Evolutionary conservation across 1,140 invertebrate species (phyloP).

Genomic region (Bombyx mori): DNA sequence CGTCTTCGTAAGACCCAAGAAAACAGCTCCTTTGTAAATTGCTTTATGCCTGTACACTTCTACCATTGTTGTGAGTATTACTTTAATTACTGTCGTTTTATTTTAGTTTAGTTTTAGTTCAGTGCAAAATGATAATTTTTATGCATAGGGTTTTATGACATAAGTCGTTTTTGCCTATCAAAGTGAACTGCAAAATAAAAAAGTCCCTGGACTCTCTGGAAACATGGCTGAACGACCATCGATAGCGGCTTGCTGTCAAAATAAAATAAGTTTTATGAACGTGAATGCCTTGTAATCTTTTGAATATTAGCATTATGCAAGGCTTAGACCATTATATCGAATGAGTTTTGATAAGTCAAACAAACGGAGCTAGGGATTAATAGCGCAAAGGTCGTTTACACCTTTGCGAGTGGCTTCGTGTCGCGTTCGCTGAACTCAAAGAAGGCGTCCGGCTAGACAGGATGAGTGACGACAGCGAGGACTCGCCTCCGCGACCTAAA

Average conservation of each 20-base stretch:
- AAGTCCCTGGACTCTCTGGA: constrained; percentile 12
- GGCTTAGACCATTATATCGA: constrained; percentile 31
- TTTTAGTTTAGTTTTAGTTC: too few relatives aligned
- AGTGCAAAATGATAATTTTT: too few relatives aligned
- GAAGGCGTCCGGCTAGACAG: constrained; percentile 2
- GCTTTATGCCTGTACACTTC: too few relatives aligned
- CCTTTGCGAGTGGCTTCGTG: constrained; percentile 62
- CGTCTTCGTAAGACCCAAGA: too few relatives aligned
- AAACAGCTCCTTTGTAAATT: too few relatives aligned
- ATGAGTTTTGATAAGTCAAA: constrained; percentile 34
- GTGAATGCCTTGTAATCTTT: constrained; percentile 37
- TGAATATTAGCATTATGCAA: constrained; percentile 28
- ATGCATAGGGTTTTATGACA: too few relatives aligned
- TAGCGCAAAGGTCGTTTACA: constrained; percentile 58
- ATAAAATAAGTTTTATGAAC: constrained; percentile 51
- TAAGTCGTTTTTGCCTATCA: too few relatives aligned
- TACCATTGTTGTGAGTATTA: too few relatives aligned
- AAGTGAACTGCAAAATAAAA: not conserved
- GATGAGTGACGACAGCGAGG: constrained; percentile 61
- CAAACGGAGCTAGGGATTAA: constrained; percentile 31
- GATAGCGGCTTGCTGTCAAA: constrained; percentile 69
- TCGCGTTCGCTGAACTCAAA: constrained; percentile 41
- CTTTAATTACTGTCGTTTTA: too few relatives aligned
- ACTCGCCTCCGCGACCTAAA: constrained; percentile 38
- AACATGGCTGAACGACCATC: constrained; percentile 63